Evolutionary conservation across 1,140 invertebrate genomes (phyloP).

Genomic region (Papilio helenus): DNA sequence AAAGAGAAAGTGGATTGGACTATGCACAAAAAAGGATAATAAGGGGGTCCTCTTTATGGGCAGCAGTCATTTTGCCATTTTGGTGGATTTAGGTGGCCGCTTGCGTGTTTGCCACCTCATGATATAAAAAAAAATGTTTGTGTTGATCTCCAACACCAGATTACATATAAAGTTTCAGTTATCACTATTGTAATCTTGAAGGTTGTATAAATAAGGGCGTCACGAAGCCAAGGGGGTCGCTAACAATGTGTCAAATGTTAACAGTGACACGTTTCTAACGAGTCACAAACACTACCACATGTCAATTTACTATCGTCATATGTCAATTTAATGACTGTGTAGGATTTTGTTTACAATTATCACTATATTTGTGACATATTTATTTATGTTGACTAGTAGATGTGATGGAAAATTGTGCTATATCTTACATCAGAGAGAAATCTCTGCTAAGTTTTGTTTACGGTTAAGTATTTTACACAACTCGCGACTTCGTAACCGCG

Average conservation of each 20-base stretch:
- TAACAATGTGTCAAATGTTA: neutral
- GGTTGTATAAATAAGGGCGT: neutral
- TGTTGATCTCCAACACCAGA: no score
- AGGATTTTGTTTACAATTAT: neutral
- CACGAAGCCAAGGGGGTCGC: neutral
- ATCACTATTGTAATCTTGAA: neutral
- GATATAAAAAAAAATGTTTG: no score
- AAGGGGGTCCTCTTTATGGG: neutral
- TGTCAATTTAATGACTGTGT: neutral
- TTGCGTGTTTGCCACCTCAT: no score
- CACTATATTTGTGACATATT: neutral
- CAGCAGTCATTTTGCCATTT: no score
- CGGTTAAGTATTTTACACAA: no score
- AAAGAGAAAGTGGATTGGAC: no score
- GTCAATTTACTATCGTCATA: neutral
- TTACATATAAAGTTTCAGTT: neutral
- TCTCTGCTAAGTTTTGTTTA: no score
- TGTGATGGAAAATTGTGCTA: no score
- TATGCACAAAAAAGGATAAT: no score
- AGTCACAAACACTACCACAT: conserved; percentile 2
- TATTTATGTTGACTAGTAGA: neutral
- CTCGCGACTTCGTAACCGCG: no score
- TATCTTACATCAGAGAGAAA: no score
- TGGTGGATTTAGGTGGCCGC: no score
- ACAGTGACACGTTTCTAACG: neutral